Evolutionary conservation across 2,888 invertebrate species (phyloP), one percentile per base, ranked within the genome.

Genomic region (Scaptomyza tumidula): DNA sequence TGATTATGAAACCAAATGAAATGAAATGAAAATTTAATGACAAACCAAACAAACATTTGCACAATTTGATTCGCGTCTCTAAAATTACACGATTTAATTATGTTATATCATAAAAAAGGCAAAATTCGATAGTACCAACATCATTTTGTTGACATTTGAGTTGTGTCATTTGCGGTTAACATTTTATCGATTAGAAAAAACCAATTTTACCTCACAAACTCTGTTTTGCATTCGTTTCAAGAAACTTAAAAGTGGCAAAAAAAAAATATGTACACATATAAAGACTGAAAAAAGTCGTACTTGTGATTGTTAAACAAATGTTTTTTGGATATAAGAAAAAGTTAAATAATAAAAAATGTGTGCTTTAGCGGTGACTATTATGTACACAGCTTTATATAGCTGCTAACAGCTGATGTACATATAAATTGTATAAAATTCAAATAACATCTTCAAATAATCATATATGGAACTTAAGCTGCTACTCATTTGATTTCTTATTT

Each of bases 1-100:
- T 56, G 68, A 44, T 75, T 77, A 77, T 75, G 73, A 75, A 71
- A 76, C 67, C 54, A 43, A 41, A 62, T 71, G 27, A 31, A 60
- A 33, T 24, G 37, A 41, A 41, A 41, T 41, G 16, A 33, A 63
- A 43, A 58, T 68, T 43, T 62, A 45, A 52, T 61, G 60, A 71
- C 53, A 46, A 49, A 31, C 52, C 50, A 58, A 60, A 61, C 35
- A 61, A 29, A 64, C n/a, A n/a, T 52, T 75, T 60, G 46, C 56
- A 46, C 70, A 54, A 54, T 65, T 63, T 31, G 5, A 52, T 53
- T 48, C 13, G 24, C 16, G 24, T 1, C 33, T 24, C 44, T n/a
- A 39, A 52, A 39, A 65, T 62, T 57, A 39, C 13, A 9, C 11
- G 33, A 65, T 57, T 63, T 31, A 7, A 7, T 19, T n/a, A 35